Percentiles rank a stretch among this genome's conserved stretches.
phyloP scores from a whole-genome alignment of 2,888 invertebrate species.

The Phyto melanocephala region DNA sequence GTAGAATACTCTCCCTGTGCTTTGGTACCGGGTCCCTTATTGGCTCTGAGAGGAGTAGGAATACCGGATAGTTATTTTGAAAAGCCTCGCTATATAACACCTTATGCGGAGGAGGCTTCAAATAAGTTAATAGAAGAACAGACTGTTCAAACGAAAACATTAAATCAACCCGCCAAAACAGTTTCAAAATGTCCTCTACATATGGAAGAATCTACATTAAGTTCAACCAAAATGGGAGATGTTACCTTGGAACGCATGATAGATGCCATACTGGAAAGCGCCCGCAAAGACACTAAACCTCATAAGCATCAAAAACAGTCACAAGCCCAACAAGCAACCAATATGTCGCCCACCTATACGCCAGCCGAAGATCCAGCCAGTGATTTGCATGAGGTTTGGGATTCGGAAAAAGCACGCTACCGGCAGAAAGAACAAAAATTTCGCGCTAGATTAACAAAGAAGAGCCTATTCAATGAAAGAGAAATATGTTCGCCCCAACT shows the following conservation, averaged over 20 bases:
- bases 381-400: constrained; percentile 78
- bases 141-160: constrained; percentile 27
- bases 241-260: constrained; percentile 78
- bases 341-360: constrained; percentile 76
- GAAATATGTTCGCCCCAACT: constrained; percentile 73
- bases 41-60: constrained; percentile 77
- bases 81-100: constrained; percentile 76
- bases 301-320: constrained; percentile 67
- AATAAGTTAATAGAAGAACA: neutral
- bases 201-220: constrained; percentile 67
- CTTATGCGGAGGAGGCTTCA: constrained; percentile 38
- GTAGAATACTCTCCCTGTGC: constrained; percentile 77
- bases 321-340: constrained; percentile 17
- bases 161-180: neutral
- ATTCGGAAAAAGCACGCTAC: constrained; percentile 67
- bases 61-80: constrained; percentile 78
- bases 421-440: constrained; percentile 56
- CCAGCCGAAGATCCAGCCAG: constrained; percentile 78
- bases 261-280: constrained; percentile 78
- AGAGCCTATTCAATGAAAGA: constrained; percentile 70
- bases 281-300: constrained; percentile 72
- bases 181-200: constrained; percentile 24
- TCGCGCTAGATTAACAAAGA: constrained; percentile 48
- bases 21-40: constrained; percentile 74
- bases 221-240: constrained; percentile 77